A percentile compares a stretch with the other conserved stretches of the same genome.
These are phyloP conservation scores for Orussus abietinus DNA, from an alignment of 1,140 invertebrate genomes.

Conservation along the genomic window DNA sequence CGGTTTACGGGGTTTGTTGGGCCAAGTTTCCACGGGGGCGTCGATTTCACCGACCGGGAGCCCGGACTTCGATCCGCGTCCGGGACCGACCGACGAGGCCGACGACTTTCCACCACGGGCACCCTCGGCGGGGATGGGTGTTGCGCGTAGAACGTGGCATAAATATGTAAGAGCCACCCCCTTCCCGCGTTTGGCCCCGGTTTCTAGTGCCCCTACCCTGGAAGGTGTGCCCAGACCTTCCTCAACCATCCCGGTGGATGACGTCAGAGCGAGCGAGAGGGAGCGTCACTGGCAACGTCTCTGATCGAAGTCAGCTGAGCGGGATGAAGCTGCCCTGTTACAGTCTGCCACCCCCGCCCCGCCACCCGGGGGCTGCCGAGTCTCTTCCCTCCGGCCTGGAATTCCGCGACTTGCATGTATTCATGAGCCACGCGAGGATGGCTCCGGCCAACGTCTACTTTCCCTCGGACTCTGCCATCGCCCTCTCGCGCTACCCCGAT, in stretches of 20 bases:
- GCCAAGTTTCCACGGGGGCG: too few species aligned
- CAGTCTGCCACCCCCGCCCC: constrained; percentile 17
- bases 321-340: constrained; percentile 21
- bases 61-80: too few species aligned
- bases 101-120: neutral
- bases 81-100: constrained; percentile 5
- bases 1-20: too few species aligned
- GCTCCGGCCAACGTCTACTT: constrained; percentile 12
- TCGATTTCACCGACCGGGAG: too few species aligned
- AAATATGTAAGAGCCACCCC: constrained; percentile 54
- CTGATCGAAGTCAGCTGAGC: constrained; percentile 51
- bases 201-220: constrained; percentile 24
- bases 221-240: constrained; percentile 36
- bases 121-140: constrained; percentile 17
- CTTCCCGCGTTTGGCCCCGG: constrained; percentile 30
- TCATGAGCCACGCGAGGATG: constrained; percentile 30
- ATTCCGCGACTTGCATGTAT: constrained; percentile 37
- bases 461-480: constrained; percentile 18
- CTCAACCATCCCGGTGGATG: constrained; percentile 31
- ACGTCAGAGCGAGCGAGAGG: constrained; percentile 22
- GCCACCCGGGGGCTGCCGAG: constrained; percentile 5
- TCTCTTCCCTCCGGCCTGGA: constrained; percentile 17
- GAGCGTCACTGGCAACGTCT: constrained; percentile 43
- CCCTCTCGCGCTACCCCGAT: constrained; percentile 14
- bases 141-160: constrained; percentile 42